Conservation (phyloP, 2,888 invertebrate species). For the Limnephilus lunatus region DNA sequence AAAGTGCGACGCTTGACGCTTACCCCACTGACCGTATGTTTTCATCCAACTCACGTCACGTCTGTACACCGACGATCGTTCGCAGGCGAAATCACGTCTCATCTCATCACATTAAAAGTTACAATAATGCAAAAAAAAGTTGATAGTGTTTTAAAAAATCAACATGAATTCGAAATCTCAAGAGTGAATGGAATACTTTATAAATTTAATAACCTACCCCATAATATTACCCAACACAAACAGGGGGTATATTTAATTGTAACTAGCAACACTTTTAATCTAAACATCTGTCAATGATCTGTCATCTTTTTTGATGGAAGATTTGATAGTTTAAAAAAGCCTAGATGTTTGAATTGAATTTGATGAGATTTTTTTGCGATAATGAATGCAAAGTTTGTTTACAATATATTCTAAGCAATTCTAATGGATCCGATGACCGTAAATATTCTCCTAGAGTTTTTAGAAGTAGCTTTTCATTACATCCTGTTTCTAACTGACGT, state of each 20-base stretch:
- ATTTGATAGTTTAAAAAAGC: no score
- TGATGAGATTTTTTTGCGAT: background rate
- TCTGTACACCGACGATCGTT: no score
- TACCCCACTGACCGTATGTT: no score
- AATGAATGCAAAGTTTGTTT: background rate
- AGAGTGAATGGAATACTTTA: background rate
- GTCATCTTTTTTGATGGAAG: no score
- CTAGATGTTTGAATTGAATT: background rate
- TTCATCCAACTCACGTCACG: no score
- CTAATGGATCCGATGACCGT: slow-evolving; percentile 74
- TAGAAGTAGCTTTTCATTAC: slow-evolving; percentile 81
- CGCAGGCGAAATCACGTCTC: no score
- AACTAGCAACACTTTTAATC: background rate
- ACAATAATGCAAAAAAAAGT: no score
- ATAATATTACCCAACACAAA: background rate
- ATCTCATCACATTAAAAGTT: no score
- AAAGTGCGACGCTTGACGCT: no score
- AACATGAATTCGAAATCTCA: no score
- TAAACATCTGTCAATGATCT: no score
- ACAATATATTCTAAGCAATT: background rate
- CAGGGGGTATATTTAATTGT: background rate
- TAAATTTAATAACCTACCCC: background rate
- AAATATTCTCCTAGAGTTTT: slow-evolving; percentile 81
- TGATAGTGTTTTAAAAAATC: no score
- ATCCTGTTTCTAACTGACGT: slow-evolving; percentile 79